A percentile compares a stretch with the other conserved stretches of the same genome.
Conservation (phyloP, 2,797 vertebrate genomes). For the Pangasius sanitwongsei region DNA sequence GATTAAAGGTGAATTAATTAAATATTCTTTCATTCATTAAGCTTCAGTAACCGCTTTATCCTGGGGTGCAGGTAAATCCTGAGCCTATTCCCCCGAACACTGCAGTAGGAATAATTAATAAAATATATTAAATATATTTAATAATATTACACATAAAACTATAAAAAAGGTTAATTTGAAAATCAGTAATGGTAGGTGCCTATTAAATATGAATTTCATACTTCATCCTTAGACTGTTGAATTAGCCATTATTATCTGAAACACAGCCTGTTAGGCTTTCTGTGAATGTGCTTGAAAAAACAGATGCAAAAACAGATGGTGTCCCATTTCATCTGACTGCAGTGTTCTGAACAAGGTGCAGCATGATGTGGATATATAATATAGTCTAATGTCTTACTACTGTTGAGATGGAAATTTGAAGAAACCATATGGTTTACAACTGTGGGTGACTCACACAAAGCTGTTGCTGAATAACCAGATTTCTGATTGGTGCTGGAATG, state of each 20-base stretch:
- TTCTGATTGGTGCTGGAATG: background rate
- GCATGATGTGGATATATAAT: background rate
- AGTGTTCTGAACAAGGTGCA: background rate
- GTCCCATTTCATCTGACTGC: background rate
- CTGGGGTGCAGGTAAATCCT: background rate
- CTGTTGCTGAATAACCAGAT: slow-evolving; percentile 10
- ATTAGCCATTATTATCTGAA: background rate
- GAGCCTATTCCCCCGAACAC: background rate
- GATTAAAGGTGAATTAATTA: background rate
- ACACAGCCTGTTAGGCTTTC: background rate
- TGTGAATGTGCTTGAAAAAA: background rate
- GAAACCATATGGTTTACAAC: background rate
- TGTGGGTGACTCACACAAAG: background rate
- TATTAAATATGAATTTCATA: slow-evolving; percentile 1
- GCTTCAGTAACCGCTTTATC: background rate
- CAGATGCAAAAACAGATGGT: background rate
- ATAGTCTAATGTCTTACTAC: background rate
- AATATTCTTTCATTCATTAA: background rate
- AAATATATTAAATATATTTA: background rate
- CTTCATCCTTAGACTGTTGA: background rate
- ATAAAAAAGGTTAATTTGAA: background rate
- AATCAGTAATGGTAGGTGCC: no score
- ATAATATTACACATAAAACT: background rate
- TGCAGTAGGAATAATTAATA: background rate
- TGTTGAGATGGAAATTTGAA: background rate